Base-by-base conservation (phyloP, 2,888 invertebrate genomes). In the Lydus trimaculatus region DNA sequence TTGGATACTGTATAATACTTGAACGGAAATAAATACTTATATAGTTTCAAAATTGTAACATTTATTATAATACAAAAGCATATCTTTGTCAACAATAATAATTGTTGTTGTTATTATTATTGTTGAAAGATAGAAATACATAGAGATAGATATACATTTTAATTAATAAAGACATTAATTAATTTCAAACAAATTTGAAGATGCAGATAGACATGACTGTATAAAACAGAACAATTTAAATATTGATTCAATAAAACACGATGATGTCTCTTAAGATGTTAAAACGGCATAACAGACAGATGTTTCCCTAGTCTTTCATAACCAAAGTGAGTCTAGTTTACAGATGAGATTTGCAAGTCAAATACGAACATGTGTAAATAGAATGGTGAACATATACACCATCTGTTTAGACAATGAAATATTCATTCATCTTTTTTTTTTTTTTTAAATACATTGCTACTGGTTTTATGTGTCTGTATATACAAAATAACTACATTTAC, bases 361-460 rank as follows among this genome's bases (percentile, higher is more conserved):
- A 52, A 63, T 63, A 48, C 52, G 36, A 43, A 63, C 63, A 63
- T 63, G 63, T 63, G 63, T 63, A 63, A 63, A 63, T 52, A 63
- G 28, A 63, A 31, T 23, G 63, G 61, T 39, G 33, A 48, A 25
- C 52, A 52, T 31, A 60, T 31, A 33, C 39, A 48, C 43, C 43
- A 52, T 52, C 63, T 31, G 43, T 52, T 63, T 52, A 63, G 33
- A 52, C 43, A 63, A 39, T 63, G 43, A 63, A 63, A 63, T 63
- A 63, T 63, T 63, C 63, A 63, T 63, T 62, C 63, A 60, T 31
- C 5, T 25, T 25, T 15, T 25, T 56, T 56, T 13, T 13, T 13
- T 7, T 2, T 23, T 23, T 52, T 52, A 13, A 15, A 17, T 48
- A 9, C 25, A 56, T 13, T 52, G 11, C 48, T 52, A 1, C 23